A percentile compares a stretch with the other conserved stretches of the same genome.
Evolutionary conservation across 2,113 vertebrate species (phyloP).

Genomic region (Tyto alba): DNA sequence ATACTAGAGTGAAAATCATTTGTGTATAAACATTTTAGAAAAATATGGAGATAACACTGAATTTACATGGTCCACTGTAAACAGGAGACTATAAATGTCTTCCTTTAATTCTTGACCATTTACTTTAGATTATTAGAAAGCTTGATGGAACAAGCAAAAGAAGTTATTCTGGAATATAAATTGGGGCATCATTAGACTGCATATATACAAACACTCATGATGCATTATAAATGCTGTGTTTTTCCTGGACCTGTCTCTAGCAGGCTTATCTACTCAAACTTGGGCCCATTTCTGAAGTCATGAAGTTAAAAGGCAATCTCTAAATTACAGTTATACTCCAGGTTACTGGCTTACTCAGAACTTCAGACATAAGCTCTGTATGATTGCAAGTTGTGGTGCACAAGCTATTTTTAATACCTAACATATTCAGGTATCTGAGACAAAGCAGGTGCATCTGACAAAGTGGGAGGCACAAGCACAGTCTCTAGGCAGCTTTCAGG

Average conservation of each 20-base stretch:
- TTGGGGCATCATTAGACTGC: constrained; percentile 21
- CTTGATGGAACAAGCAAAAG: constrained; percentile 16
- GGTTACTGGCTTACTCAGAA: neutral
- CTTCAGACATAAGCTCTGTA: neutral
- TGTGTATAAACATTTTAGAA: constrained; percentile 66
- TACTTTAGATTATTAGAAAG: constrained; percentile 38
- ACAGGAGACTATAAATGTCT: constrained; percentile 50
- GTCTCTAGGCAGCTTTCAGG: neutral
- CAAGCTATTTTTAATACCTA: neutral
- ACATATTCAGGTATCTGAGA: neutral
- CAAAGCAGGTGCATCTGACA: neutral
- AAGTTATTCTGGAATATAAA: constrained; percentile 33
- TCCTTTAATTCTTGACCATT: constrained; percentile 17
- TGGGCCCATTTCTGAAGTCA: neutral
- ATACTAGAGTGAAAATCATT: constrained; percentile 58
- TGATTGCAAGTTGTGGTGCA: fast-evolving
- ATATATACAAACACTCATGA: constrained; percentile 50
- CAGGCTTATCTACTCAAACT: constrained; percentile 7
- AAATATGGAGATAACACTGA: constrained; percentile 49
- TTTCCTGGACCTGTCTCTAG: constrained; percentile 7
- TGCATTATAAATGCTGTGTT: constrained; percentile 39
- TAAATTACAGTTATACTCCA: neutral
- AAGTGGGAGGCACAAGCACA: fast-evolving
- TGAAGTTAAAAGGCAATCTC: neutral
- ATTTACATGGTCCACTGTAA: constrained; percentile 23